These are phyloP conservation scores for Burhinus bistriatus DNA, from an alignment of 2,113 vertebrate genomes.

Conservation along the genomic window DNA sequence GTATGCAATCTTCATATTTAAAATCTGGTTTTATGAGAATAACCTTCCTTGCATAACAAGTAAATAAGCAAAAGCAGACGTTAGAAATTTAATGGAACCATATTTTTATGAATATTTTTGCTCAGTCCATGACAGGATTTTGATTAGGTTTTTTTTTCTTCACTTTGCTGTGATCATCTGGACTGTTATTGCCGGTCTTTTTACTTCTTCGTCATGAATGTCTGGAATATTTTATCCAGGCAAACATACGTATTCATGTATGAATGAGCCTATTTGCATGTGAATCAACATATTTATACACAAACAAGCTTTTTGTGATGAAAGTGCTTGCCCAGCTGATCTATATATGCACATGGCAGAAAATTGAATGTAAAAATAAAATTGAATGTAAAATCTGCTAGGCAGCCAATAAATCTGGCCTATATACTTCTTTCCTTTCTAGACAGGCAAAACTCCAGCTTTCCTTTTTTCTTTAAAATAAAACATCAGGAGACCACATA, in stretches of 20 bases:
- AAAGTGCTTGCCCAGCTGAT: slow-evolving; percentile 21
- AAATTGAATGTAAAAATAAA: slow-evolving; percentile 33
- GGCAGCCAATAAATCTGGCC: neutral
- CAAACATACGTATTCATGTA: slow-evolving; percentile 33
- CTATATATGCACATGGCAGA: neutral
- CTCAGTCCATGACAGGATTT: slow-evolving; percentile 13
- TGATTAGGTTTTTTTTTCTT: slow-evolving; percentile 33
- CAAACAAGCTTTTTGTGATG: neutral
- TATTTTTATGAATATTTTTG: slow-evolving; percentile 26
- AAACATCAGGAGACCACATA: neutral
- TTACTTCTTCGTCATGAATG: neutral
- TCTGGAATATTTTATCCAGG: slow-evolving; percentile 17
- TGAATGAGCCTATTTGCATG: slow-evolving; percentile 40
- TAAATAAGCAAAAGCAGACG: slow-evolving; percentile 25
- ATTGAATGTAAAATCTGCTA: neutral
- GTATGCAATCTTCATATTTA: neutral
- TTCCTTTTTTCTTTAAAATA: neutral
- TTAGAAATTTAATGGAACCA: slow-evolving; percentile 41
- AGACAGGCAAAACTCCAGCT: neutral
- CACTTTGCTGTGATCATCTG: neutral
- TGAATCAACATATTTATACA: slow-evolving; percentile 40
- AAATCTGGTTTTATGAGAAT: slow-evolving; percentile 12
- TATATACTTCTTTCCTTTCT: neutral
- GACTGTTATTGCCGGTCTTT: neutral
- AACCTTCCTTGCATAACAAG: neutral